Base-by-base conservation (phyloP, 2,888 invertebrate species). In the Pantelozetes paolii region DNA sequence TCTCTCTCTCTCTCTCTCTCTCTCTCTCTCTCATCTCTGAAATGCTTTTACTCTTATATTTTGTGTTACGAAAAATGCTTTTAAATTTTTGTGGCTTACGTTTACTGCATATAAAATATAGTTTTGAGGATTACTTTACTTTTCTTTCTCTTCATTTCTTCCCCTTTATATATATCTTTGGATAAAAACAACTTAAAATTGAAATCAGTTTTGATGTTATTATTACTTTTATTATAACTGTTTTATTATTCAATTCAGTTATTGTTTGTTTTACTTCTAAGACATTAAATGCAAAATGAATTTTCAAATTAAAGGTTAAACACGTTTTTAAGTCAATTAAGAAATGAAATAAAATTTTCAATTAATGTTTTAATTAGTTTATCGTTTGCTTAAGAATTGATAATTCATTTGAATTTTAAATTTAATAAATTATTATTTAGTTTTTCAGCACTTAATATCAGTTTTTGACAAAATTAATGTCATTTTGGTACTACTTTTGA, bases 81-180 rank as follows among this genome's bases (percentile, higher is more conserved):
- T 62, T 62, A 62, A 62, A 62, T 30, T 62, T 36, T n/a, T 62
- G 62, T 62, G 30, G 32, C 62, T 62, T 62, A 62, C 62, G 32
- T 32, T 62, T 5, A 62, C 30, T 30, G 32, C 15, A 62, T 62
- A 62, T 62, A 62, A 32, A 62, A 62, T 26, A 54, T 26, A 54
- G 2, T 54, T 54, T 54, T 54, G 9, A 54, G 26, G 23, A 54
- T 54, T 26, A 26, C 26, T 54, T 8, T 23, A 54, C 8, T n/a
- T 32, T n/a, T 62, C 13, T 9, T 26, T 54, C 20, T 54, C 54
- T 32, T n/a, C n/a, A 5, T 62, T 20, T 62, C 59, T 59, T 23
- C 30, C 30, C 20, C 59, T 57, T 26, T 23, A 20, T 59, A 6
- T 59, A 28, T 59, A 9, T 59, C 59, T 30, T 9, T 30, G 23